These are phyloP conservation scores for Agrotis puta DNA, from an alignment of 2,888 invertebrate species.

Conservation along the genomic window DNA sequence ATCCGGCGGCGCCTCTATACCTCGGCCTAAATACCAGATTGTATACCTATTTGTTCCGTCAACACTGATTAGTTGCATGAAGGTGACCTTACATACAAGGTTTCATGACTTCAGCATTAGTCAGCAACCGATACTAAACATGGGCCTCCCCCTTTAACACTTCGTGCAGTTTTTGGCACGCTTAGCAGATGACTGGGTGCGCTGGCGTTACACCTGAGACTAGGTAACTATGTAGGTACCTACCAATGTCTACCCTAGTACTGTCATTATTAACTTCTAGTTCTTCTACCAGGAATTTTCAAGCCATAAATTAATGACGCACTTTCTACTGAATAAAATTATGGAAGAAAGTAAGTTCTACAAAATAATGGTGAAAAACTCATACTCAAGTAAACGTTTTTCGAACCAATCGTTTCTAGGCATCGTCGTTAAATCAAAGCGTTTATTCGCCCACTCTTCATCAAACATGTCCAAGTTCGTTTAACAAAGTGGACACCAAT, in stretches of 20 bases:
- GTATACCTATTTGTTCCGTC: slow-evolving; percentile 76
- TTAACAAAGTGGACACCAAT: neutral
- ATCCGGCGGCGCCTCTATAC: slow-evolving; percentile 75
- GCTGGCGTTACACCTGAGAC: neutral
- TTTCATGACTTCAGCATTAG: slow-evolving; percentile 46
- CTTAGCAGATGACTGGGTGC: slow-evolving; percentile 6
- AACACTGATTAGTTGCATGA: slow-evolving; percentile 69
- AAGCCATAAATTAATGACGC: slow-evolving; percentile 2
- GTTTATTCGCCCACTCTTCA: neutral
- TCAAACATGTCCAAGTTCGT: slow-evolving; percentile 1
- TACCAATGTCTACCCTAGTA: too few species aligned
- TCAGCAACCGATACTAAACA: slow-evolving; percentile 42
- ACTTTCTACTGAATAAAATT: neutral
- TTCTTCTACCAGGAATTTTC: neutral
- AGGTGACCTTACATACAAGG: slow-evolving; percentile 48
- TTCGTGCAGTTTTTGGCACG: slow-evolving; percentile 32
- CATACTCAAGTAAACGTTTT: neutral
- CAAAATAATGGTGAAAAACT: neutral
- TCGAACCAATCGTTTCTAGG: neutral
- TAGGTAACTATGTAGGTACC: neutral
- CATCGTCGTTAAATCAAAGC: neutral
- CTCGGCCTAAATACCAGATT: slow-evolving; percentile 77
- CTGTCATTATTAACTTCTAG: neutral
- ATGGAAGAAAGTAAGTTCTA: slow-evolving; percentile 11
- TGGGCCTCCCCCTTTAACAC: slow-evolving; percentile 27